Evolutionary conservation across 2,888 invertebrate genomes (phyloP), one percentile per base, ranked within the genome.

Genomic region (Plusia festucae): DNA sequence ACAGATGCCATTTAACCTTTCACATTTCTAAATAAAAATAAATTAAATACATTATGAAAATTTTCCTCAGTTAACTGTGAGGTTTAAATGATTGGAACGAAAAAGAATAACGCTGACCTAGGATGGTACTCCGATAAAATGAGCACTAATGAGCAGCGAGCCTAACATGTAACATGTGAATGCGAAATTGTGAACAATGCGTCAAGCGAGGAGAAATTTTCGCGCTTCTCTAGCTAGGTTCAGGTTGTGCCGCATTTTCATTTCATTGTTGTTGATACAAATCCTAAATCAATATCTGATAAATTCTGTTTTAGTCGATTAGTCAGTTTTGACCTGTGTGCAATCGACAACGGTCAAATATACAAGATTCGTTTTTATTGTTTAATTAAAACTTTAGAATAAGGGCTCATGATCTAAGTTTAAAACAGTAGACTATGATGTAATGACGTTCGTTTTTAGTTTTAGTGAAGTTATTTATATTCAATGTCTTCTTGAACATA

Each of bases 1-100:
- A 68, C 73, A 69, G 61, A 67, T 55, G 70, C 56, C 69, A 74
- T 76, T 82, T 81, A 75, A 79, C 74, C 80, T 80, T 79, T 84
- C 76, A 84, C 84, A 86, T 85, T 80, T 79, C 70, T 79, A 72
- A 73, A 71, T 70, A 54, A 53, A 27, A 59, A 8, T 52, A 7
- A 57, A 54, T 32, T 52, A 52, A 34, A 68, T 58, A 5, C 15
- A 4, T 20, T 22, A 22, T n/a, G 27, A 30, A 1, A 53, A 52
- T 53, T 34, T 8, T 16, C n/a, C 5, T 15, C 16, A 51, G 20
- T 13, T 24, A 65, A 53, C 30, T 44, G 15, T 18, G 8, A 20
- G 54, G 34, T 34, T 34, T 54, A 20, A 34, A 34, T 13, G 32
- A 54, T 11, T 32, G 8, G 18, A 52, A 24, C 1, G 27, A 53